Conservation (phyloP, 2,113 vertebrate genomes). For the Heterocephalus glaber region DNA sequence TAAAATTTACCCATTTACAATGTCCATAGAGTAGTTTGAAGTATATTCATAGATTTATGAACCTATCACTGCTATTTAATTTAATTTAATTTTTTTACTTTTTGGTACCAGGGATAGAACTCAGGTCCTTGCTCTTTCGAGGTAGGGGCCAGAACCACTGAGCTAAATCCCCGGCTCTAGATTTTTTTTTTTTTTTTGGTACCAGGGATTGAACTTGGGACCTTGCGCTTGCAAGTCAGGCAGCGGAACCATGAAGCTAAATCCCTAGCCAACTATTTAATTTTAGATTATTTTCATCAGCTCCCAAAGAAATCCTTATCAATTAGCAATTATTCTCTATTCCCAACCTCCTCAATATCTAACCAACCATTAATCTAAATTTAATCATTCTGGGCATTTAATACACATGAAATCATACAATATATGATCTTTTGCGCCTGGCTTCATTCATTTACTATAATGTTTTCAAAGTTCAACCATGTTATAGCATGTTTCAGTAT, state of each 20-base stretch:
- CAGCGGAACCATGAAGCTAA: too few species aligned
- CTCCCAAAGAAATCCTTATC: background rate
- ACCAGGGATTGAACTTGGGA: too few species aligned
- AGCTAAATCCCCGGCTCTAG: too few species aligned
- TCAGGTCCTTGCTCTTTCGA: too few species aligned
- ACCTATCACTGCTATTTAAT: background rate
- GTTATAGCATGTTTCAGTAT: background rate
- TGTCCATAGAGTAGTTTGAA: background rate
- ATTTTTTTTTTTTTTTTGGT: too few species aligned
- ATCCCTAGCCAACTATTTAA: too few species aligned
- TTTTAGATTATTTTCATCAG: background rate
- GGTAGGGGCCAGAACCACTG: too few species aligned
- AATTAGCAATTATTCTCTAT: background rate
- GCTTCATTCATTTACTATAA: background rate
- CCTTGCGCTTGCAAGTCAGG: too few species aligned
- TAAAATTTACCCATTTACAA: background rate
- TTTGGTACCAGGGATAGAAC: too few species aligned
- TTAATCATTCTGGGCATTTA: background rate
- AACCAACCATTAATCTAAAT: background rate
- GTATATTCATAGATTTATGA: background rate
- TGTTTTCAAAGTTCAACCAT: background rate
- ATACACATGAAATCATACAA: background rate
- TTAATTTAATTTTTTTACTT: too few species aligned
- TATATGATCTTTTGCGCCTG: background rate
- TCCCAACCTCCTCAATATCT: background rate